Evolutionary conservation across 2,797 vertebrate species (phyloP), one percentile per base, ranked within the genome.

Genomic region (Cyclura pinguis): DNA sequence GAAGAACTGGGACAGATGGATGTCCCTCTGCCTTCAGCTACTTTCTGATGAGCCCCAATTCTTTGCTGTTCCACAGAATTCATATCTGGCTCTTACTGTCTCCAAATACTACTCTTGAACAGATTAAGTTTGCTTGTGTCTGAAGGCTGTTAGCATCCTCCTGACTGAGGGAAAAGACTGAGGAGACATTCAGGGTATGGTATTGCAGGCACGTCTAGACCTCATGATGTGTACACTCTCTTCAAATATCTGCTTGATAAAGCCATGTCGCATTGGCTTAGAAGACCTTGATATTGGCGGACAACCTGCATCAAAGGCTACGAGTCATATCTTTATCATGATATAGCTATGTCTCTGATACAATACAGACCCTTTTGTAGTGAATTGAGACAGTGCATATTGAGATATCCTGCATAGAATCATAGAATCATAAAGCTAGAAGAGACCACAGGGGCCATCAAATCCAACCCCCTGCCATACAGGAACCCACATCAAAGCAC

Each of bases 81-180:
- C 74, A 81, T 83, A 95, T 95, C 50, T 90, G 88, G 9, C 29
- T 2, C 55, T 57, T 86, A 62, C 84, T 92, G 87, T 91, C 94
- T 93, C 85, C 81, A 93, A 94, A 95, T 95, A 95, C 55, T 18
- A 24, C 57, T 69, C 10, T 82, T 88, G 92, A 95, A 90, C 82
- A 92, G 85, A 92, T 64, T 83, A 32, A 69, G 86, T 69, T 92
- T 91, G 76, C 88, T 74, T 91, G 82, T 91, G 84, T 84, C 86
- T 87, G 88, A 87, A 92, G 93, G 74, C 47, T 78, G 91, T 92
- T 94, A 93, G 87, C 42, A 89, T 76, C 76, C 73, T 86, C 83
- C 86, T 82, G 73, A 3, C 89, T 81, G 47, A 87, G 47, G 67
- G 35, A 6, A 89, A 92, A 87, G 69, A 62, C 0, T 93, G 62